Base-by-base conservation (phyloP, 2,888 invertebrate species). In the Sinohyriopsis cumingii region DNA sequence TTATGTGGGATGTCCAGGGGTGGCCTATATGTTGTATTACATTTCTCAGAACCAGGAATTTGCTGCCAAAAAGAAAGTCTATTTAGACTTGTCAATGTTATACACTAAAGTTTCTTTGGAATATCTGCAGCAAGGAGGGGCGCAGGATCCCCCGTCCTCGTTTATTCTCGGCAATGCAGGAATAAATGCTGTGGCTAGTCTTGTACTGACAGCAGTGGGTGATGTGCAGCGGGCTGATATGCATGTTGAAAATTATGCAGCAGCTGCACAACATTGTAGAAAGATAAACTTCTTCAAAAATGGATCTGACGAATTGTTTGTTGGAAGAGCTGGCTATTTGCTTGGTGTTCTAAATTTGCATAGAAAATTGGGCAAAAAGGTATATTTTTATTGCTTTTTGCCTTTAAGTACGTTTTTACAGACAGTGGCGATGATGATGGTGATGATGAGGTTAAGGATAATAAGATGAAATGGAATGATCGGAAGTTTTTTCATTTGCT, bases 111-210 rank as follows among this genome's bases (percentile, higher is more conserved):
- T 93, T 18, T 93, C 94, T 3, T 87, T 94, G 71, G 91, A 92
- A 57, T 91, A 92, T 89, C 72, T 67, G 4, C 70, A 75, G n/a
- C 65, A 70, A 28, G 59, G 57, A 15, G 71, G 68, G 15, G 72
- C 89, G 61, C 92, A 91, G 73, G 87, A 92, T 83, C 82, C 90
- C n/a, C 93, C 94, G 72, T 91, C 92, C 63, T 93, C 93, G 20
- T 95, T 95, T 89, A 89, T 96, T 20, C 92, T 95, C n/a, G 96
- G 96, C 3, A 93, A 94, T 84, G 94, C 93, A 18, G 96, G 96
- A 0, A 93, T 94, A 6, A 93, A 93, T 84, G 95, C 95, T 1
- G 91, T 95, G 3, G 94, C 94, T 1, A 79, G 84, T 64, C 67
- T 88, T 20, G 61, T 90, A 33, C 76, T 76, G 59, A 80, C 82